phyloP scores from a whole-genome alignment of 2,797 vertebrate species.

The Arremon brunneinucha region DNA sequence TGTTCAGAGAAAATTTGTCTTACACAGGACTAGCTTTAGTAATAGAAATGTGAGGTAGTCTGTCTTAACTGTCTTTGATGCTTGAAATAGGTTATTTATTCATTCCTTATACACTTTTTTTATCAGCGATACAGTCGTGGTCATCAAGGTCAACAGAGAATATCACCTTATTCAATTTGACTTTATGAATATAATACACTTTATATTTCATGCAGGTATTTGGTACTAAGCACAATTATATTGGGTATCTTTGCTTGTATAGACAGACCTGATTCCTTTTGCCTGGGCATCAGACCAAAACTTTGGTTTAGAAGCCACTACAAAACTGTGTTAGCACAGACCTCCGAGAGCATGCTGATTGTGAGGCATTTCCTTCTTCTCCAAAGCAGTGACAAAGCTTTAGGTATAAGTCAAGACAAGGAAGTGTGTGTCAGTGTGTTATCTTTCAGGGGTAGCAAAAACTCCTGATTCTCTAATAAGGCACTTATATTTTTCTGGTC shows the following conservation, averaged over 20 bases:
- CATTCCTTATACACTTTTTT: background rate
- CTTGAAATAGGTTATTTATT: background rate
- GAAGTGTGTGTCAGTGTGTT: background rate
- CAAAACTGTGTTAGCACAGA: background rate
- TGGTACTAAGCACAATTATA: background rate
- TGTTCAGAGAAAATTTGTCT: background rate
- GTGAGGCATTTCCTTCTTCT: background rate
- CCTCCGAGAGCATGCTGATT: background rate
- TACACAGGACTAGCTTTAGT: background rate
- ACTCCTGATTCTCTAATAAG: background rate
- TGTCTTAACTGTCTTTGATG: background rate
- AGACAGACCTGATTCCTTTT: background rate
- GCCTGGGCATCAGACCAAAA: background rate
- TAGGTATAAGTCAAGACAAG: background rate
- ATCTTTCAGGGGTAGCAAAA: background rate
- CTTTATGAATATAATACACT: background rate
- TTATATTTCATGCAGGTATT: background rate
- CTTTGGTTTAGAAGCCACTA: background rate
- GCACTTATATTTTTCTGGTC: background rate
- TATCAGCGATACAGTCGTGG: no score
- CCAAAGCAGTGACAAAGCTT: background rate
- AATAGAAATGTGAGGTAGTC: background rate
- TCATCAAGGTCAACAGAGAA: background rate
- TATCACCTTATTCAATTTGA: background rate
- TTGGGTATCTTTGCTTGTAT: background rate